These are phyloP conservation scores for Corydoras maculifer DNA, from an alignment of 2,113 vertebrate species.

Conservation along the genomic window DNA sequence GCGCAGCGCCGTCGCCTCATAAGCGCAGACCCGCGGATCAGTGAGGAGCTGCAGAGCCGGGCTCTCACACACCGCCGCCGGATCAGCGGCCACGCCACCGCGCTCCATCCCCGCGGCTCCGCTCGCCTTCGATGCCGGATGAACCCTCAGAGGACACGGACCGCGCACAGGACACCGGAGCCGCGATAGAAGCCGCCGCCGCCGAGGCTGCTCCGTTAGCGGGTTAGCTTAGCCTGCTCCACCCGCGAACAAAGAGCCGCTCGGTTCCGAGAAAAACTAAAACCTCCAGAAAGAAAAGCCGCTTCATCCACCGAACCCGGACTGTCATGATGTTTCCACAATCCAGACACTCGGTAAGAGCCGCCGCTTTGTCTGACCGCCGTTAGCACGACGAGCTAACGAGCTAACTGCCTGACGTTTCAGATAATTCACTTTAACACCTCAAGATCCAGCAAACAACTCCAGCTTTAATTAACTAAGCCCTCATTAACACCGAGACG, in stretches of 20 bases:
- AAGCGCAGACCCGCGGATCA: constrained; percentile 5
- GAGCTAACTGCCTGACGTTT: constrained; percentile 12
- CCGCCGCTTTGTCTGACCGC: background rate
- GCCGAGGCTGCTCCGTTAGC: constrained; percentile 30
- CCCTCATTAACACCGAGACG: no score
- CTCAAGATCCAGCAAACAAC: no score
- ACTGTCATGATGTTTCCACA: constrained; percentile 80
- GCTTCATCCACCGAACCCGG: background rate
- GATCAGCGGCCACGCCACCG: background rate
- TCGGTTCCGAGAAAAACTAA: constrained; percentile 3
- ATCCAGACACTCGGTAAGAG: constrained; percentile 74
- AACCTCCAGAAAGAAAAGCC: no score
- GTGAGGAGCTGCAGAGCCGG: constrained; percentile 1
- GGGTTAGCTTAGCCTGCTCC: constrained; percentile 39
- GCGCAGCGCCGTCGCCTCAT: constrained; percentile 11
- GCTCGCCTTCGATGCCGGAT: constrained; percentile 5
- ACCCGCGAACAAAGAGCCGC: constrained; percentile 27
- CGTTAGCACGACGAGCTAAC: constrained; percentile 28
- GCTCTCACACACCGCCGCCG: background rate
- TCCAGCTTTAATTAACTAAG: no score
- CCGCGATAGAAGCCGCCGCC: constrained; percentile 4
- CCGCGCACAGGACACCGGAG: background rate
- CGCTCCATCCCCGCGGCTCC: background rate
- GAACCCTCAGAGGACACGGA: constrained; percentile 9
- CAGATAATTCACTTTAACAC: background rate